These are phyloP conservation scores for Lottia scabra DNA, from an alignment of 2,888 invertebrate species.

Conservation along the genomic window DNA sequence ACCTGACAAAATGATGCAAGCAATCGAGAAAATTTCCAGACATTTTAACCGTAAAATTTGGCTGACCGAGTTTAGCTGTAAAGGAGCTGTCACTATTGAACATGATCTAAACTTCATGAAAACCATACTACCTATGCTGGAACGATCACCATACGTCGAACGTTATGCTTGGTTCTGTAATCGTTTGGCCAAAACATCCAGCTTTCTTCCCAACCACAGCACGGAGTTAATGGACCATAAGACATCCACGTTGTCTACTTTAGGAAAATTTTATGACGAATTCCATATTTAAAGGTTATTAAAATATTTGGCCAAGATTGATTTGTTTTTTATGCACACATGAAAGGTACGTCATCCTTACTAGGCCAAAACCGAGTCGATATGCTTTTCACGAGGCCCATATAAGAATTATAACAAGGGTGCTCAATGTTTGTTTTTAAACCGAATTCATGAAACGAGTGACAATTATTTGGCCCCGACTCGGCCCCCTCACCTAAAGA, in stretches of 20 bases:
- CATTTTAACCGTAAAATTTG: conserved; percentile 37
- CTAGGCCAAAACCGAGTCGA: too few relatives aligned
- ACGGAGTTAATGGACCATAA: conserved; percentile 29
- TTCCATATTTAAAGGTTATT: not conserved
- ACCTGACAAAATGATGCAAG: conserved; percentile 28
- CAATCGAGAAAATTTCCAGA: conserved; percentile 29
- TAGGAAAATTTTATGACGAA: conserved; percentile 32
- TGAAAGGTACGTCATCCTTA: too few relatives aligned
- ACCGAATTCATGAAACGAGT: too few relatives aligned
- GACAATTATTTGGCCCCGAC: too few relatives aligned
- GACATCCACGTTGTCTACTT: conserved; percentile 20
- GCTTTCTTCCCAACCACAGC: conserved; percentile 11
- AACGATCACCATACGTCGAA: conserved; percentile 32
- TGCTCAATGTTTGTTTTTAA: too few relatives aligned
- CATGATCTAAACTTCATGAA: conserved; percentile 33
- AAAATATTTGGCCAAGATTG: too few relatives aligned
- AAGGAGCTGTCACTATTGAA: conserved; percentile 25
- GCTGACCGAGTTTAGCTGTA: conserved; percentile 43
- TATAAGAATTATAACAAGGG: too few relatives aligned
- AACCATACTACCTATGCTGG: conserved; percentile 32
- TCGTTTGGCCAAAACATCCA: conserved; percentile 18
- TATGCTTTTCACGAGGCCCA: too few relatives aligned
- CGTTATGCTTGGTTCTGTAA: conserved; percentile 36
- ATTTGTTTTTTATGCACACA: too few relatives aligned
- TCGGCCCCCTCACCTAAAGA: too few relatives aligned